Conservation (phyloP, 2,888 invertebrate species). For the Galeopsomyia nigrocyanea region DNA sequence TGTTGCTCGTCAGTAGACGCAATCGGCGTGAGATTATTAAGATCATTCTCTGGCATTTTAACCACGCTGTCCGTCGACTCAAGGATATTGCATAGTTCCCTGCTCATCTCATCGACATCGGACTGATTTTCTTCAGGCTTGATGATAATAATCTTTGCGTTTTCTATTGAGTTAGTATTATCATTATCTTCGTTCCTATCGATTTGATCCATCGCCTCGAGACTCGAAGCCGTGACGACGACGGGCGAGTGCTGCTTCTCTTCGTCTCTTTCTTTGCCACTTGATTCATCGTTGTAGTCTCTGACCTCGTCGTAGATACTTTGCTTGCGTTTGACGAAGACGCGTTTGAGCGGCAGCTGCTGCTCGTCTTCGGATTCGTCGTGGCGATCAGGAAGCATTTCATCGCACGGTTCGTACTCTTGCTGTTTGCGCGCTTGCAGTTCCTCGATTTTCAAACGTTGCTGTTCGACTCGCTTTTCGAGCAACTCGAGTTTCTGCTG, state of each 20-base stretch:
- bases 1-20: slow-evolving; percentile 52
- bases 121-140: slow-evolving; percentile 55
- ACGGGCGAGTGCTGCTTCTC: slow-evolving; percentile 47
- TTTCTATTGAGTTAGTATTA: slow-evolving; percentile 58
- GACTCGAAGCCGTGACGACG: slow-evolving; percentile 50
- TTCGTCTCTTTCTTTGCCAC: slow-evolving; percentile 37
- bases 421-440: slow-evolving; percentile 63
- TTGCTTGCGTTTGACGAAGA: slow-evolving; percentile 74
- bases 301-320: slow-evolving; percentile 67
- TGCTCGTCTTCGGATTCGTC: slow-evolving; percentile 66
- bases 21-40: slow-evolving; percentile 62
- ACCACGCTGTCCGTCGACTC: slow-evolving; percentile 63
- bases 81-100: slow-evolving; percentile 63
- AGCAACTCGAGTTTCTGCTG: slow-evolving; percentile 65
- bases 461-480: slow-evolving; percentile 64
- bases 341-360: slow-evolving; percentile 73
- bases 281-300: slow-evolving; percentile 61
- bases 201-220: not conserved
- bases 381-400: slow-evolving; percentile 65
- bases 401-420: slow-evolving; percentile 64
- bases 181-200: too few relatives aligned
- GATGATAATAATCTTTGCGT: slow-evolving; percentile 61
- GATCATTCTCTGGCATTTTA: slow-evolving; percentile 64
- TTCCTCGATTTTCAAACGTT: slow-evolving; percentile 64
- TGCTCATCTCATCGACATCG: slow-evolving; percentile 65